Base-by-base conservation (phyloP, 35 echinoderm and acorn worm genomes). In the Apostichopus japonicus region DNA sequence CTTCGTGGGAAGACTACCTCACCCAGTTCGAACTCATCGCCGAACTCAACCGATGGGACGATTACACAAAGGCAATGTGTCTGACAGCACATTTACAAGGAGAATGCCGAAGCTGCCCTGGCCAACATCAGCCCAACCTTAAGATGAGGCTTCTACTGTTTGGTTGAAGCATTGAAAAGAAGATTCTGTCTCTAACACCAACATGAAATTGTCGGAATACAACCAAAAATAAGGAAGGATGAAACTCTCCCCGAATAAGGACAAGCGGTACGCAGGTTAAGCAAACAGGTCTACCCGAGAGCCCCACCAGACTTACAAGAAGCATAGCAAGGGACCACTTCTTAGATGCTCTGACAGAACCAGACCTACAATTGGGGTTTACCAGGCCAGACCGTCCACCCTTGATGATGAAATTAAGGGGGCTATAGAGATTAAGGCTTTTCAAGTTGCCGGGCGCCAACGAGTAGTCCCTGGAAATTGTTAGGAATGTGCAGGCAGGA, bases 381-480 rank as follows among this genome's bases (percentile, higher is more conserved):
- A 92, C 23, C 90, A 92, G 53, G 70, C 90, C 9, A 78, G 54
- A 58, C 90, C 90, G 52, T 15, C 16, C 1, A 72, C 87, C 13
- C 23, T 65, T 6, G 19, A 79, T 13, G 25, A 93, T 58, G 79
- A 87, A 78, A 67, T 92, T 14, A 55, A 86, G 53, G 83, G 0
- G 11, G 93, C 93, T 17, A 23, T 94, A 10, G 93, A 94, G 57
- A 10, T 86, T 25, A 79, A 94, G 55, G 87, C 93, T n/a, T 94
- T 94, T 75, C 59, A 90, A 22, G 52, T 25, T 5, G 93, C 93
- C 53, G 76, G 67, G 52, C 25, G 79, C 16, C 79, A 94, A 24
- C 19, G 79, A 56, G 75, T 9, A 11, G 1, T 65, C 62, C 9
- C 9, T 65, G 63, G 17, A 67, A 9, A 33, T 67, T 10, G 63